Base-by-base conservation (phyloP, 2,888 invertebrate genomes). In the Torymus auratus region DNA sequence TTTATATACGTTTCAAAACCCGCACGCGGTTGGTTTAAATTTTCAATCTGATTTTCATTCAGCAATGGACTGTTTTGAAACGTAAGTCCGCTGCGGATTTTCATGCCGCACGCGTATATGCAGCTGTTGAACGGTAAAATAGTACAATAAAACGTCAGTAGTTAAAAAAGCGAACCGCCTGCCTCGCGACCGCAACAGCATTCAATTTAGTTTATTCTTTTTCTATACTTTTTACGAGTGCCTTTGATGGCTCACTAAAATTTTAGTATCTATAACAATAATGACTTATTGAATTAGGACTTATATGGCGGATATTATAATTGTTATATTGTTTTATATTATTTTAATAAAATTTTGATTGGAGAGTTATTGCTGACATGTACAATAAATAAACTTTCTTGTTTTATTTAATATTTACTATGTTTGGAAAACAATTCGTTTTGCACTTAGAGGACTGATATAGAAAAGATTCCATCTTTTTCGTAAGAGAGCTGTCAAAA, bases 161-260 rank as follows among this genome's bases (percentile, higher is more conserved):
- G 67, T 67, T 67, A 50, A 56, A 74, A 74, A 73, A 64, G 28
- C n/a, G 12, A 20, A 62, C 13, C n/a, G 23, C 23, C 17, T 15
- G 41, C 56, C 56, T 11, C 15, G 17, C 12, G 1, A 58, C 67
- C 60, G 13, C 67, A 74, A 65, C 28, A 23, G 41, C 14, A 23
- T 75, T 75, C 52, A 58, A 67, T 75, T 75, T 75, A 65, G 67
- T 58, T 58, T 75, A 75, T 75, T 67, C 67, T 60, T 67, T 56
- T 56, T 75, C 20, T 75, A 67, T 75, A 67, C 75, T 60, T 75
- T 74, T 75, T 60, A 65, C 23, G 67, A 67, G 50, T 7, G 20
- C 50, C 14, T 65, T 75, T 67, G 17, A 67, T 67, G 52, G 58
- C 20, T 50, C 13, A 58, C 75, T 75, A 60, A 75, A 58, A 67